Evolutionary conservation across 2,113 vertebrate genomes (phyloP), one percentile per base, ranked within the genome.

Genomic region (Sander vitreus): DNA sequence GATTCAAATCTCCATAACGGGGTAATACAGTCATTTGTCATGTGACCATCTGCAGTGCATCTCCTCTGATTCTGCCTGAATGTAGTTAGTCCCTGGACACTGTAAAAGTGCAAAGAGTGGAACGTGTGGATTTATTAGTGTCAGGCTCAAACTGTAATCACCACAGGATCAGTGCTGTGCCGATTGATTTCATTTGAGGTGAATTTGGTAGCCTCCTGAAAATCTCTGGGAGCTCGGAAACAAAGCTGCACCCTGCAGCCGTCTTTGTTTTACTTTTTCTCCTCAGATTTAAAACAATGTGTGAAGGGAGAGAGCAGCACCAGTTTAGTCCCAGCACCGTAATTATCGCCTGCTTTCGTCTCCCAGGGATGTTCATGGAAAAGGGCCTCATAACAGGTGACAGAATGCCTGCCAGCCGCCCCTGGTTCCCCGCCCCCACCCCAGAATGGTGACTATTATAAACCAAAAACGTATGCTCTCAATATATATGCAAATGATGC

Each of bases 401-500:
- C 87, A 83, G 89, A 92, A 93, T 84, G 93, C 91, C 93, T 92
- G 80, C 90, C 90, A 94, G 91, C 88, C 89, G 63, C 88, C 92
- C 91, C 85, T 87, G 15, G 85, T 91, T 81, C 93, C 91, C 91
- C 62, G 11, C 92, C 92, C 91, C 93, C 91, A 89, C 85, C 90
- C 81, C 87, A 84, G 89, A 94, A 90, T 88, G 90, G 93, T 92
- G 91, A 94, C 94, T 94, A 93, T 95, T 94, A 95, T 96, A 96
- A 96, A 95, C 93, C 92, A 95, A 96, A 95, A 96, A 95, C 96
- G 95, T 95, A 96, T 96, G 95, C 94, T 95, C 95, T 95, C 95
- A 96, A 96, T 97, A 96, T 96, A 97, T 96, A 97, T 96, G 96
- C 96, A 97, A 96, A 97, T 96, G 89, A 84, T 57, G 94, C 89